Evolutionary conservation across 2,888 invertebrate species (phyloP), one percentile per base, ranked within the genome.

Genomic region (Sesia apiformis): DNA sequence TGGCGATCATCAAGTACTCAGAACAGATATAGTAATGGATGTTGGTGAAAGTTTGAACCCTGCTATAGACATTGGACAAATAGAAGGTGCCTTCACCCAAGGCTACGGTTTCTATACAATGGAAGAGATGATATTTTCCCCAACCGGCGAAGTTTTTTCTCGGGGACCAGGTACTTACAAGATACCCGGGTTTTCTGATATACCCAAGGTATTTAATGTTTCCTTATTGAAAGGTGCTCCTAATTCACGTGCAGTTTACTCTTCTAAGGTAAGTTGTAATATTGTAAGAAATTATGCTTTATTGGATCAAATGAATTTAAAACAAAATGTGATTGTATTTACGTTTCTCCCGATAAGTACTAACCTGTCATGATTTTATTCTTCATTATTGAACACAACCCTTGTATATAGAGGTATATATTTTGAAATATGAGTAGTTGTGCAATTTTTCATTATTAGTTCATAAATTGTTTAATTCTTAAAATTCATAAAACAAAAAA

Each of bases 21-120:
- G 93, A 66, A 94, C 95, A 4, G 96, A 97, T 67, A 96, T 97
- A 61, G 96, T 97, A 0, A 97, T 97, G 96, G 97, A 97, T 83
- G 84, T 97, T 46, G 97, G 97, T 0, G 93, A 95, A 67, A 96
- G 96, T 78, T 81, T 97, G 55, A 97, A 97, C 78, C 97, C 97
- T 2, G 96, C 96, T 0, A 95, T 97, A 59, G 97, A 97, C 66
- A 94, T 97, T 59, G 97, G 97, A 0, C 97, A 97, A 87, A 93
- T 97, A 3, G 97, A 97, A 84, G 97, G 97, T 3, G 97, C 92
- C 0, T 97, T 96, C 72, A 90, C 94, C 74, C 96, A 96, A 91
- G 97, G 97, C 1, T 95, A 96, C 69, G 97, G 97, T 0, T 84
- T 96, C 60, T 95, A 93, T 71, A 94, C 94, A 1, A 81, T 97